Evolutionary conservation across 1,140 invertebrate species (phyloP).

Genomic region (Episyrphus balteatus): DNA sequence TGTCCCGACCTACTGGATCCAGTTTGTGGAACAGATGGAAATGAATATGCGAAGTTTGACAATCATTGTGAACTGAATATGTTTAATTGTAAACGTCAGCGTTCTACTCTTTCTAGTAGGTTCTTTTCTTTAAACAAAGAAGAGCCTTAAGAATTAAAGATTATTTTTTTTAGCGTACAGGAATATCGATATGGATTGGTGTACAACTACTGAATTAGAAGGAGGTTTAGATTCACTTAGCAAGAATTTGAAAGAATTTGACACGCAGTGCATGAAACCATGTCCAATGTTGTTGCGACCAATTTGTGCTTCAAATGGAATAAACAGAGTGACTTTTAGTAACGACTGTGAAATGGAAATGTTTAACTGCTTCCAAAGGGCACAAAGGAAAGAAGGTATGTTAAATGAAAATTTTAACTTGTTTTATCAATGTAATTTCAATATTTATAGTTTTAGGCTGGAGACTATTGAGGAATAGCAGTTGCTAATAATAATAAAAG

Average conservation of each 20-base stretch:
- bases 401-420: background rate
- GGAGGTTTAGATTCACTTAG: conserved; percentile 9
- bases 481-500: too few species aligned
- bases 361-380: conserved; percentile 23
- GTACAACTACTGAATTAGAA: conserved; percentile 23
- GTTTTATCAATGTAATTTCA: conserved; percentile 9
- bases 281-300: conserved; percentile 31
- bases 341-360: conserved; percentile 20
- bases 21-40: conserved; percentile 23
- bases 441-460: conserved; percentile 5
- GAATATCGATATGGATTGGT: conserved; percentile 18
- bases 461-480: too few species aligned
- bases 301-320: conserved; percentile 28
- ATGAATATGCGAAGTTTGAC: conserved; percentile 23
- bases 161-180: too few species aligned
- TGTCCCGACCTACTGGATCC: conserved; percentile 22
- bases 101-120: conserved; percentile 6
- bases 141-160: background rate
- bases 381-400: conserved; percentile 4
- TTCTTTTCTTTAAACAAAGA: background rate
- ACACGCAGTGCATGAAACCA: conserved; percentile 22
- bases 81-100: conserved; percentile 22
- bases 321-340: conserved; percentile 20
- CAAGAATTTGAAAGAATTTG: conserved; percentile 4
- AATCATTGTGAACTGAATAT: conserved; percentile 20